phyloP scores from a whole-genome alignment of 2,888 invertebrate genomes.

The Hetaerina titia region DNA sequence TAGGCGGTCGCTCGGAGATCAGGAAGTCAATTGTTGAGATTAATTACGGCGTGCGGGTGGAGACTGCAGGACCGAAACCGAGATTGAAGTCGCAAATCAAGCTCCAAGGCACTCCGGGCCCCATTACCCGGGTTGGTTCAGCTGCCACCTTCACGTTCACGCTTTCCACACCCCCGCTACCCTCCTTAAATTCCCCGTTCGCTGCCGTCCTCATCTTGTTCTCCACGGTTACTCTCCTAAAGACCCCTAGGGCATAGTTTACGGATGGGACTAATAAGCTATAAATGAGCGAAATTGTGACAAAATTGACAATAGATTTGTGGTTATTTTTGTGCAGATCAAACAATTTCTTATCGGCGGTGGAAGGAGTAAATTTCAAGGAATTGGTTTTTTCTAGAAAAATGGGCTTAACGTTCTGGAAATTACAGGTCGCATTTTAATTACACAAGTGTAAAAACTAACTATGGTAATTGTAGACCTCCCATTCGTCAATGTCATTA shows the following conservation, averaged over 20 bases:
- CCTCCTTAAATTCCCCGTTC: not conserved
- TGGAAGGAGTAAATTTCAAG: not conserved
- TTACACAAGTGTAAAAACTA: not conserved
- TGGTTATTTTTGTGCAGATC: not conserved
- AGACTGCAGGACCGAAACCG: not conserved
- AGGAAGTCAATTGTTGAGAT: not conserved
- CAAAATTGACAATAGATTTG: too few species aligned
- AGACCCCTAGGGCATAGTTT: not conserved
- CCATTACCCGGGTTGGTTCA: not conserved
- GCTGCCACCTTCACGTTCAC: not conserved
- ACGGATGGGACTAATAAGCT: not conserved
- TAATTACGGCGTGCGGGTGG: not conserved
- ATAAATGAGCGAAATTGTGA: not conserved
- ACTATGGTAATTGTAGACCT: not conserved
- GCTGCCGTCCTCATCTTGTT: not conserved
- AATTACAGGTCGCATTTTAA: too few species aligned
- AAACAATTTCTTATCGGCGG: not conserved
- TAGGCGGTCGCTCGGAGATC: not conserved
- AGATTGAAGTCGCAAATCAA: slow-evolving; percentile 40
- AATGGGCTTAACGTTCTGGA: not conserved
- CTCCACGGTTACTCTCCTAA: not conserved
- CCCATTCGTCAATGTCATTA: too few species aligned
- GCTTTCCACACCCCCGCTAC: not conserved
- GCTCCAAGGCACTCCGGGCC: not conserved
- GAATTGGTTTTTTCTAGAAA: not conserved